A percentile compares a stretch with the other conserved stretches of the same genome.
Evolutionary conservation across 2,888 invertebrate genomes (phyloP).

Genomic region (Apotomis betuletana): DNA sequence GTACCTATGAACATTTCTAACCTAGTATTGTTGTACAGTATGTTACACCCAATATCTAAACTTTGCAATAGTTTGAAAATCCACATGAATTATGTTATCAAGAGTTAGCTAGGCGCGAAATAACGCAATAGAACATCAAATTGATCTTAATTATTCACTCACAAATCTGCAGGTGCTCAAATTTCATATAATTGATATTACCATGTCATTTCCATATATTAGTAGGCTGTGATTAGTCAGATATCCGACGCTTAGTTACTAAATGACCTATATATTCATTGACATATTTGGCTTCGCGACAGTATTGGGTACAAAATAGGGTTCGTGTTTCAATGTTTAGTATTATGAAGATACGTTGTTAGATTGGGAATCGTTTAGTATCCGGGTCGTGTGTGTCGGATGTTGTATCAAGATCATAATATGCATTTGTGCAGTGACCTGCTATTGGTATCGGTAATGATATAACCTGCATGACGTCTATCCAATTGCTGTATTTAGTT

Average conservation of each 20-base stretch:
- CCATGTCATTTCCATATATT: slow-evolving; percentile 13
- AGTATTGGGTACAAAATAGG: background rate
- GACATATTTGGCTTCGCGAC: background rate
- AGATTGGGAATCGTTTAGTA: slow-evolving; percentile 36
- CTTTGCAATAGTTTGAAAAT: no score
- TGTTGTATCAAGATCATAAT: slow-evolving; percentile 47
- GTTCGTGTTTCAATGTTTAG: background rate
- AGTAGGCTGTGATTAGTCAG: slow-evolving; percentile 23
- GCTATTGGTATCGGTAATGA: slow-evolving; percentile 23
- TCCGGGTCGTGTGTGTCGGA: slow-evolving; percentile 51
- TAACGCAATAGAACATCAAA: background rate
- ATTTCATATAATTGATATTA: slow-evolving; percentile 25
- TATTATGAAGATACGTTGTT: slow-evolving; percentile 7
- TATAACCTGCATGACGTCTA: slow-evolving; percentile 11
- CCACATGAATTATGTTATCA: background rate
- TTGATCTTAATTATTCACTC: slow-evolving; percentile 5
- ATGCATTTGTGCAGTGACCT: slow-evolving; percentile 49
- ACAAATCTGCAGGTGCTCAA: slow-evolving; percentile 1
- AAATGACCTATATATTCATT: background rate
- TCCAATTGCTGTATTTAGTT: slow-evolving; percentile 12
- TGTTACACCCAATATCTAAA: no score
- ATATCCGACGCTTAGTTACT: slow-evolving; percentile 8
- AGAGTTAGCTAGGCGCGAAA: background rate
- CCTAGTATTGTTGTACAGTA: no score
- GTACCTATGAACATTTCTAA: no score